Percentiles rank a stretch among this genome's conserved stretches.
Evolutionary conservation across 2,113 vertebrate species (phyloP).

Genomic region (Condylura cristata): DNA sequence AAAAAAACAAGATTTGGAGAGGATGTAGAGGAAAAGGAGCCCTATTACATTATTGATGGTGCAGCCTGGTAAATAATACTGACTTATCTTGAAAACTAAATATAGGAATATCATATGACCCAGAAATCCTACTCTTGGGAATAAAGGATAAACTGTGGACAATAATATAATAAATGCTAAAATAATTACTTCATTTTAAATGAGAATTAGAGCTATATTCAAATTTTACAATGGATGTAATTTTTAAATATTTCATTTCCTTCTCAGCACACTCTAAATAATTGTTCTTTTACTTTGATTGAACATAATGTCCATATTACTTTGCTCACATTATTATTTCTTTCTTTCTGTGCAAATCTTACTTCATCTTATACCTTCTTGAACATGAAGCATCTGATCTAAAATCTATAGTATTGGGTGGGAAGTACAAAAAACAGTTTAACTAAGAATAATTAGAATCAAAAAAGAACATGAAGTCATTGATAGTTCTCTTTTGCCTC

Average conservation of each 20-base stretch:
- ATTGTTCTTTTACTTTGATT: neutral
- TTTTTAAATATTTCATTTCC: neutral
- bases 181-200: constrained; percentile 35
- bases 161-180: constrained; percentile 14
- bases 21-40: too few species aligned
- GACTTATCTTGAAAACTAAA: too few species aligned
- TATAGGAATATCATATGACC: too few species aligned
- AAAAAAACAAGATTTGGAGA: too few species aligned
- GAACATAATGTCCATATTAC: neutral
- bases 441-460: neutral
- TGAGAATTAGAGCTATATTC: constrained; percentile 1
- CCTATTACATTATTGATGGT: too few species aligned
- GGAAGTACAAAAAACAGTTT: neutral
- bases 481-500: constrained; percentile 31
- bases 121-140: too few species aligned
- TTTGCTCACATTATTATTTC: neutral
- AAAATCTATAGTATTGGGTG: constrained; percentile 14
- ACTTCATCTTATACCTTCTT: neutral
- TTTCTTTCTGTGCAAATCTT: neutral
- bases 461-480: neutral
- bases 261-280: neutral
- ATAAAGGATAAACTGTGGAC: neutral
- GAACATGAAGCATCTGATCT: neutral
- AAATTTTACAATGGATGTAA: neutral
- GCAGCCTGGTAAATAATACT: too few species aligned